Conservation (phyloP, 2,888 invertebrate genomes). For the Clitarchus hookeri region DNA sequence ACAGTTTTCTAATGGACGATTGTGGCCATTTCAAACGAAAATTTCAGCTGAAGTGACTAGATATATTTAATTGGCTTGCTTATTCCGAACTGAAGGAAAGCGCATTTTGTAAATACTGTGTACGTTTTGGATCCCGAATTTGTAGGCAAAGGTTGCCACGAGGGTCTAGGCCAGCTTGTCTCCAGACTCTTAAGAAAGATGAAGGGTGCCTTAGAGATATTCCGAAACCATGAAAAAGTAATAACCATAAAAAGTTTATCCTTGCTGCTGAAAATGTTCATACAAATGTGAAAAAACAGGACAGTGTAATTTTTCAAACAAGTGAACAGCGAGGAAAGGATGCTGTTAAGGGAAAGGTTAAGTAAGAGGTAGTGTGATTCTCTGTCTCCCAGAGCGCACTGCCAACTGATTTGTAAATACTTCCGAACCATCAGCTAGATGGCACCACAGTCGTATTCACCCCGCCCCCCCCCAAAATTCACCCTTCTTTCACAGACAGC, state of each 20-base stretch:
- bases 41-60: neutral
- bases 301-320: neutral
- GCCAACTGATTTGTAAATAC: too few relatives aligned
- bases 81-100: neutral
- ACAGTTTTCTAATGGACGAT: neutral
- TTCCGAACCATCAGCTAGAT: too few relatives aligned
- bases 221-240: neutral
- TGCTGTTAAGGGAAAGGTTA: too few relatives aligned
- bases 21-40: neutral
- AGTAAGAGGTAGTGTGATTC: too few relatives aligned
- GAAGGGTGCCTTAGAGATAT: neutral
- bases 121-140: neutral
- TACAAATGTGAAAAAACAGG: constrained; percentile 2
- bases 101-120: neutral
- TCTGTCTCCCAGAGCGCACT: too few relatives aligned
- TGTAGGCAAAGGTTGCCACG: constrained; percentile 15
- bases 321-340: neutral
- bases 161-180: neutral
- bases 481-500: too few relatives aligned
- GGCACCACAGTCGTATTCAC: too few relatives aligned
- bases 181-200: neutral
- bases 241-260: neutral
- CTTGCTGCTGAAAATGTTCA: neutral
- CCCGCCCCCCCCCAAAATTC: too few relatives aligned
- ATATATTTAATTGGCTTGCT: constrained; percentile 6